A percentile compares a stretch with the other conserved stretches of the same genome.
Conservation (phyloP, 2,113 vertebrate genomes). For the Ageneiosus marmoratus region DNA sequence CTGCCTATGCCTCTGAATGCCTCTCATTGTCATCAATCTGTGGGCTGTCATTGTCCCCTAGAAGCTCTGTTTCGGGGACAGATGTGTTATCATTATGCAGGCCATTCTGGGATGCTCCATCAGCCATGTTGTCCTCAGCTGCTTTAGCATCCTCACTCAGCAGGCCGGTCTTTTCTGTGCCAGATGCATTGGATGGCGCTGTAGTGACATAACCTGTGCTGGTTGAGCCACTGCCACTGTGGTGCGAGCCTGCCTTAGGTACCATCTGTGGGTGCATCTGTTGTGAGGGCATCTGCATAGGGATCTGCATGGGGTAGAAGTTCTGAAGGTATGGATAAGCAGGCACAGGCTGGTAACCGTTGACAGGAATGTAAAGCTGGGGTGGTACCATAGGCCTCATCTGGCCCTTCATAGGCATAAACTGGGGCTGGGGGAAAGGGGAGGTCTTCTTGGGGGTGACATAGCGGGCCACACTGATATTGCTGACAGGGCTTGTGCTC, state of each 20-base stretch:
- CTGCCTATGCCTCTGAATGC: conserved; percentile 78
- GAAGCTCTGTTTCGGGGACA: conserved; percentile 88
- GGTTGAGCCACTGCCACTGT: conserved; percentile 94
- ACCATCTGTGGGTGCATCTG: conserved; percentile 84
- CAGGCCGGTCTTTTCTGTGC: conserved; percentile 81
- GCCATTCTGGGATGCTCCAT: conserved; percentile 75
- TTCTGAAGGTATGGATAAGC: conserved; percentile 91
- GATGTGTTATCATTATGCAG: conserved; percentile 79
- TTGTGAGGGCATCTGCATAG: conserved; percentile 89
- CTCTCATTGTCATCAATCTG: conserved; percentile 78
- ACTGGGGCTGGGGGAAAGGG: conserved; percentile 87
- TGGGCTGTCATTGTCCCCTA: conserved; percentile 83
- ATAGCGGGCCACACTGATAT: conserved; percentile 87
- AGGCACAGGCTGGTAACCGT: conserved; percentile 92
- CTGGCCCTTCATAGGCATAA: conserved; percentile 89
- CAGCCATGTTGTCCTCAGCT: conserved; percentile 68
- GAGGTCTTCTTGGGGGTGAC: conserved; percentile 87
- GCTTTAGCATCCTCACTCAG: conserved; percentile 75
- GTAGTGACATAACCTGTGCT: conserved; percentile 96
- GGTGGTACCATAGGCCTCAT: conserved; percentile 87
- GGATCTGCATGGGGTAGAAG: conserved; percentile 96
- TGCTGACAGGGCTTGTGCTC: conserved; percentile 94
- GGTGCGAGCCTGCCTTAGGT: conserved; percentile 88
- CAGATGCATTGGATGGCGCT: conserved; percentile 83
- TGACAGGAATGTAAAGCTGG: conserved; percentile 95